Conservation (phyloP, 2,797 vertebrate species). For the Betta splendens region DNA sequence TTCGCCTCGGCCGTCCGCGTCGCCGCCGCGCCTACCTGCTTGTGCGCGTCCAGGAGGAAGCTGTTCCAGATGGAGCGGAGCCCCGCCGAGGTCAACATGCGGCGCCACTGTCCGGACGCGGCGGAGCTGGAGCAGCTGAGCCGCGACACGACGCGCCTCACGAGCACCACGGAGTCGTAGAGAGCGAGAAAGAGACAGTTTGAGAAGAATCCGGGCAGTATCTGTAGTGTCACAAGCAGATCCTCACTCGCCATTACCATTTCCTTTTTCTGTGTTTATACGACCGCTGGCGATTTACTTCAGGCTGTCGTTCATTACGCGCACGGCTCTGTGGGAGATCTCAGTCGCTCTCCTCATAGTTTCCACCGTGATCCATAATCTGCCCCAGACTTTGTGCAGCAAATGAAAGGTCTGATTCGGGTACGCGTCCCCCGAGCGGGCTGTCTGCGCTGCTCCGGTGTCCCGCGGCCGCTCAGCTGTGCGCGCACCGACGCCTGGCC, state of each 20-base stretch:
- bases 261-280: slow-evolving; percentile 24
- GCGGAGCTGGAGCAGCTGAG: slow-evolving; percentile 84
- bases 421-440: neutral
- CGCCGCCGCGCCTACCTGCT: no score
- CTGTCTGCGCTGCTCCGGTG: neutral
- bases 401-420: neutral
- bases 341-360: slow-evolving; percentile 28
- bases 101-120: slow-evolving; percentile 88
- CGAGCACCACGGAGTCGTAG: slow-evolving; percentile 94
- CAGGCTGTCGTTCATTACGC: slow-evolving; percentile 14
- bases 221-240: slow-evolving; percentile 94
- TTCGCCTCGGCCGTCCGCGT: no score
- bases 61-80: slow-evolving; percentile 96
- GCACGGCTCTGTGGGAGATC: neutral
- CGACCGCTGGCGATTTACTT: slow-evolving; percentile 9
- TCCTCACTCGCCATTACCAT: slow-evolving; percentile 94
- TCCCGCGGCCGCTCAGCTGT: slow-evolving; percentile 5
- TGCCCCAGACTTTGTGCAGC: slow-evolving; percentile 21
- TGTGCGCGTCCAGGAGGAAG: slow-evolving; percentile 95
- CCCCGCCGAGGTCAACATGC: slow-evolving; percentile 95
- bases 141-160: slow-evolving; percentile 91
- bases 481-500: slow-evolving; percentile 18
- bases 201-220: slow-evolving; percentile 96
- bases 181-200: slow-evolving; percentile 97
- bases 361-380: neutral